phyloP scores from a whole-genome alignment of 1,140 invertebrate species.

The Polyergus mexicanus region DNA sequence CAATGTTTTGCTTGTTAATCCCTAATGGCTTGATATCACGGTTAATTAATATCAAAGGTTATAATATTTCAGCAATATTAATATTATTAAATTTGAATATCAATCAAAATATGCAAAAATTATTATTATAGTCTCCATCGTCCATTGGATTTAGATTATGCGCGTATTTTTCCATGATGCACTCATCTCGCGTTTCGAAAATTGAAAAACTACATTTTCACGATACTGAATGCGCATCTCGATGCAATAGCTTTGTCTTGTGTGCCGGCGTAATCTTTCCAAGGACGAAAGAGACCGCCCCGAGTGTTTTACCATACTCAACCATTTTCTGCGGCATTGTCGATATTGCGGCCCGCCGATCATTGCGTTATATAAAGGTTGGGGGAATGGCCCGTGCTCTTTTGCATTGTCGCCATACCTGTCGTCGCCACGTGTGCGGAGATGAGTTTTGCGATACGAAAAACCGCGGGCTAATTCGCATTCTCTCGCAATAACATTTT shows the following conservation, averaged over 20 bases:
- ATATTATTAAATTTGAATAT: conserved; percentile 1
- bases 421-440: conserved; percentile 13
- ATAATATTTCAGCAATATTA: neutral
- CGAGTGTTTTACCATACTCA: conserved; percentile 32
- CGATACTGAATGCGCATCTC: neutral
- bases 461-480: conserved; percentile 48
- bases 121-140: neutral
- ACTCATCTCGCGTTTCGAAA: neutral
- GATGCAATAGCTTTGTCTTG: conserved; percentile 8
- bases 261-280: conserved; percentile 14
- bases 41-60: conserved; percentile 23
- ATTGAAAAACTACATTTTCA: neutral
- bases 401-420: conserved; percentile 42
- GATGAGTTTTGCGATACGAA: conserved; percentile 22
- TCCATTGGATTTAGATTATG: neutral
- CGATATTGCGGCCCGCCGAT: conserved; percentile 24
- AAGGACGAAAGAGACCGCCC: conserved; percentile 20
- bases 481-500: conserved; percentile 23
- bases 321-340: neutral
- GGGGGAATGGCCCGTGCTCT: conserved; percentile 31
- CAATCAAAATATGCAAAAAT: neutral
- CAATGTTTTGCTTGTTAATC: neutral
- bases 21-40: neutral
- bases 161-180: neutral
- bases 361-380: conserved; percentile 26